Evolutionary conservation across 2,888 invertebrate species (phyloP).

Genomic region (Tenodera sinensis): DNA sequence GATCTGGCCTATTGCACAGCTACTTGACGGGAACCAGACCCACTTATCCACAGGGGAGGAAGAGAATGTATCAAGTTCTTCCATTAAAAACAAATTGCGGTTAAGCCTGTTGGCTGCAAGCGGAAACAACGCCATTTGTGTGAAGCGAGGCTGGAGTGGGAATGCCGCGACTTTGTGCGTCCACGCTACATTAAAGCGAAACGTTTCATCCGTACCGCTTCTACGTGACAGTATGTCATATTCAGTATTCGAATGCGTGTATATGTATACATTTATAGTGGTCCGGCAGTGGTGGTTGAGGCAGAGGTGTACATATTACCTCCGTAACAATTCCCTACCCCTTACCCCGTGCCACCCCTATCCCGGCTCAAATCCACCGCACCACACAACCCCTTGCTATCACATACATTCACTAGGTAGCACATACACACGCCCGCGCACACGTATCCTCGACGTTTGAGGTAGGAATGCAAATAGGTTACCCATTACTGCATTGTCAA

Average conservation of each 20-base stretch:
- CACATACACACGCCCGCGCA: background rate
- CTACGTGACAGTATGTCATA: background rate
- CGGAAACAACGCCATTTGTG: background rate
- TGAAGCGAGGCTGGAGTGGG: background rate
- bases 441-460: background rate
- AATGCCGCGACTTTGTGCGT: background rate
- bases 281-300: background rate
- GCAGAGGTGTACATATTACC: background rate
- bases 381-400: background rate
- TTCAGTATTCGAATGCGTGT: background rate
- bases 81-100: background rate
- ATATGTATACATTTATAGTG: background rate
- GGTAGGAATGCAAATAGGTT: constrained; percentile 20
- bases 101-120: background rate
- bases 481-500: constrained; percentile 23
- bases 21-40: background rate
- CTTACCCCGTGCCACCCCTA: too few species aligned
- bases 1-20: too few species aligned
- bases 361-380: too few species aligned
- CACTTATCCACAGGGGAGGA: background rate
- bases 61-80: background rate
- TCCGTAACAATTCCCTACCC: background rate
- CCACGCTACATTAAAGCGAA: background rate
- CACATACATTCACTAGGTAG: background rate
- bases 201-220: background rate